Evolutionary conservation across 1,140 invertebrate species (phyloP).

Genomic region (Habropoda laboriosa): DNA sequence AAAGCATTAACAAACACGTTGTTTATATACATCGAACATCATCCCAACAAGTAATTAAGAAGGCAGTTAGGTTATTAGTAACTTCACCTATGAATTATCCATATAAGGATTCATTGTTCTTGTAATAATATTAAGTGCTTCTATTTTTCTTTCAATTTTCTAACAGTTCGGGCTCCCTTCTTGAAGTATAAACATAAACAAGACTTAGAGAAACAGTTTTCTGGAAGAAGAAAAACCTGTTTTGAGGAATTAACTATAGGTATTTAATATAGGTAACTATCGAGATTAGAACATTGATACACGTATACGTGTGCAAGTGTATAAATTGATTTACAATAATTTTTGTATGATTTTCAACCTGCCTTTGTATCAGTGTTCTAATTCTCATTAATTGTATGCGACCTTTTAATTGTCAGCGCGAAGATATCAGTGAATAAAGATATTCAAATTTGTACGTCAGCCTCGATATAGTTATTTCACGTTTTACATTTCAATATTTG

Average conservation of each 20-base stretch:
- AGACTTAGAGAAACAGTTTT: slow-evolving; percentile 23
- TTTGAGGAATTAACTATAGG: slow-evolving; percentile 22
- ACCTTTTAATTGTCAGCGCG: slow-evolving; percentile 38
- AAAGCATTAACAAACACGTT: not conserved
- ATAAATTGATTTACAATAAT: not conserved
- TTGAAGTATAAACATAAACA: slow-evolving; percentile 9
- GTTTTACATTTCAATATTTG: not conserved
- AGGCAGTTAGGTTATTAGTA: not conserved
- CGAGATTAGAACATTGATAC: slow-evolving; percentile 5
- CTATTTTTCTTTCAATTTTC: not conserved
- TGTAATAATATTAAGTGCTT: not conserved
- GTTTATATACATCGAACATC: not conserved
- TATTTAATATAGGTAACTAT: slow-evolving; percentile 30
- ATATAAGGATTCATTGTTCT: too few relatives aligned
- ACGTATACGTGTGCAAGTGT: too few relatives aligned
- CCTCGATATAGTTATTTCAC: slow-evolving; percentile 25
- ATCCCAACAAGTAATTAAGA: not conserved
- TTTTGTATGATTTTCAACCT: not conserved
- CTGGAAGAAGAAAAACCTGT: not conserved
- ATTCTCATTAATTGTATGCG: slow-evolving; percentile 29
- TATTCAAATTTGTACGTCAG: slow-evolving; percentile 65
- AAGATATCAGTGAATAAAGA: slow-evolving; percentile 59
- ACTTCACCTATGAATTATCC: not conserved
- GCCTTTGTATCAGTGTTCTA: not conserved
- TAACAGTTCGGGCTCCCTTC: not conserved